Evolutionary conservation across 2,888 invertebrate genomes (phyloP).

Genomic region (Troides oblongomaculatus): DNA sequence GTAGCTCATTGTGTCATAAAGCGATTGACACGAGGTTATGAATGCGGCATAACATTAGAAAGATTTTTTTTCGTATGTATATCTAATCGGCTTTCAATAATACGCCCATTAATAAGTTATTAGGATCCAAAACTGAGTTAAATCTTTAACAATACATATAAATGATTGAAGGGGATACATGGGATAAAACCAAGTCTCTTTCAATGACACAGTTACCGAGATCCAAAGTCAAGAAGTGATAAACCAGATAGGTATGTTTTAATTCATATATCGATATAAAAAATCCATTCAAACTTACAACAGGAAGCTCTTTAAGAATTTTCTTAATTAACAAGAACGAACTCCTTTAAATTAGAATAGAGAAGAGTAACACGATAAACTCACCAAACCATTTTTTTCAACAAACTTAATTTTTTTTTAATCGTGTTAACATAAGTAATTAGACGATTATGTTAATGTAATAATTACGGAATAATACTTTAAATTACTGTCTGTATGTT

Average conservation of each 20-base stretch:
- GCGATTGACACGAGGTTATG: neutral
- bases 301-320: too few species aligned
- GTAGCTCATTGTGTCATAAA: constrained; percentile 3
- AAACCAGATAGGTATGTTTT: neutral
- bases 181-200: neutral
- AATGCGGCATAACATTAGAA: neutral
- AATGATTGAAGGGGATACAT: neutral
- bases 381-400: too few species aligned
- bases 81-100: neutral
- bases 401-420: too few species aligned
- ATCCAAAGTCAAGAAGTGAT: neutral
- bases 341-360: too few species aligned
- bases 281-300: too few species aligned
- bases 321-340: too few species aligned
- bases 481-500: too few species aligned
- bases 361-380: too few species aligned
- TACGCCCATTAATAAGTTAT: neutral
- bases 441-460: too few species aligned
- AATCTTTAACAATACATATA: neutral
- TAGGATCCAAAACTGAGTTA: neutral
- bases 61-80: neutral
- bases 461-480: too few species aligned
- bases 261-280: too few species aligned
- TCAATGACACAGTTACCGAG: neutral
- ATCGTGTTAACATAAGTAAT: too few species aligned